Base-by-base conservation (phyloP, 2,797 vertebrate genomes). In the Galago senegalensis region DNA sequence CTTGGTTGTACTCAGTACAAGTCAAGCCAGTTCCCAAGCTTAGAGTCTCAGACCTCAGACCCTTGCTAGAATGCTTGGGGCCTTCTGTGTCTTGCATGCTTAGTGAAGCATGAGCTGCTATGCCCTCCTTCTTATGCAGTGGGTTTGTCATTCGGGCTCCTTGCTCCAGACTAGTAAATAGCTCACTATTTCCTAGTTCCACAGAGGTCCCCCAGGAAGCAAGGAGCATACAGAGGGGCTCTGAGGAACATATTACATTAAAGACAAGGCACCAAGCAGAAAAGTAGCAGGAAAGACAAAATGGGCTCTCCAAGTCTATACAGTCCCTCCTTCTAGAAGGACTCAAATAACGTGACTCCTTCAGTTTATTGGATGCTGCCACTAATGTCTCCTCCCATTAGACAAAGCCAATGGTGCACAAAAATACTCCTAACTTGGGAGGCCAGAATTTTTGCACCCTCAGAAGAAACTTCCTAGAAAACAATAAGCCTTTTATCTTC, bases 401-500 rank as follows among this genome's bases (percentile, higher is more conserved):
- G 27, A 92, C 76, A 96, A 96, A 96, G 89, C 56, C 76, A 23
- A 83, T 2, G 0, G 31, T 25, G 75, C 61, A 97, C 37, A 94
- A 89, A 97, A 94, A 96, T 31, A 81, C 75, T 96, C 75, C 61
- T 82, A 95, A 84, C 49, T 92, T 76, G 63, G 82, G 82, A 96
- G 95, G 49, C 89, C 89, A 87, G 87, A 94, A 91, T 88, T 96
- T 93, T 89, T 79, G 89, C 89, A 97, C 70, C 60, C 73, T 96
- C 49, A 89, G 75, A 95, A 96, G 75, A 96, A 97, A 98, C 97
- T 97, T 97, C 97, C 94, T 97, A 95, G 96, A 97, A 98, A 97
- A 98, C 94, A 97, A 97, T 88, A 56, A 9, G 82, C 79, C 87
- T 97, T 96, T 97, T 76, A 96, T 90, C 91, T 97, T 92, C 63